These are phyloP conservation scores for Erpetoichthys calabaricus DNA, from an alignment of 2,797 vertebrate species.

Conservation along the genomic window DNA sequence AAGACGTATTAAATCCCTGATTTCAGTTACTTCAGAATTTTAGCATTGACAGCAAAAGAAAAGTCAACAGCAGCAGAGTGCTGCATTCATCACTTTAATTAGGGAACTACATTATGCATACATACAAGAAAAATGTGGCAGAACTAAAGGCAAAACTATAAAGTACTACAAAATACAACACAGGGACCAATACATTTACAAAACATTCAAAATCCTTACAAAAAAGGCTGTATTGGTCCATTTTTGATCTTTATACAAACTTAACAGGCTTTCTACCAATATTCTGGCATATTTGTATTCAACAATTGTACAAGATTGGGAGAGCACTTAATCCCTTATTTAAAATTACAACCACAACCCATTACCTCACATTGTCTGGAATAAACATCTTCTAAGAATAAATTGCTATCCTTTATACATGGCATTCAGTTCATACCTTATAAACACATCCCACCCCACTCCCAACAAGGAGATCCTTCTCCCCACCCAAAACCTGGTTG, in stretches of 20 bases:
- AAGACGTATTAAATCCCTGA: too few relatives aligned
- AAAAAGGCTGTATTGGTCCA: constrained; percentile 93
- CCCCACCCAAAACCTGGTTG: too few relatives aligned
- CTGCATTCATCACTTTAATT: constrained; percentile 75
- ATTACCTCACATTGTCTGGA: constrained; percentile 18
- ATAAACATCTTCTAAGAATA: constrained; percentile 4
- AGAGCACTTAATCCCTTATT: constrained; percentile 45
- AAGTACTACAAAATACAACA: constrained; percentile 96
- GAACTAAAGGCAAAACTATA: constrained; percentile 85
- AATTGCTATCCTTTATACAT: too few relatives aligned
- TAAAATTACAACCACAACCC: constrained; percentile 32
- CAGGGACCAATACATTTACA: constrained; percentile 92
- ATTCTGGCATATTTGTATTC: constrained; percentile 41
- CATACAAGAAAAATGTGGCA: constrained; percentile 85
- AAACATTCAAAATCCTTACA: constrained; percentile 96
- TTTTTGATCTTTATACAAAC: constrained; percentile 77
- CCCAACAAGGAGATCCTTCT: too few relatives aligned
- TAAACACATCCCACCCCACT: too few relatives aligned
- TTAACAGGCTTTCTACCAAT: constrained; percentile 50
- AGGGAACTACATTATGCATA: constrained; percentile 85
- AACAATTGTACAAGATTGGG: constrained; percentile 72
- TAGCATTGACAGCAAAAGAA: constrained; percentile 10
- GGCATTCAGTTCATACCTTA: too few relatives aligned
- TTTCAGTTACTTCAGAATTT: too few relatives aligned
- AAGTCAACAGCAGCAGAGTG: constrained; percentile 27